Evolutionary conservation across 2,797 vertebrate genomes (phyloP), one percentile per base, ranked within the genome.

Genomic region (Clarias laeviceps): DNA sequence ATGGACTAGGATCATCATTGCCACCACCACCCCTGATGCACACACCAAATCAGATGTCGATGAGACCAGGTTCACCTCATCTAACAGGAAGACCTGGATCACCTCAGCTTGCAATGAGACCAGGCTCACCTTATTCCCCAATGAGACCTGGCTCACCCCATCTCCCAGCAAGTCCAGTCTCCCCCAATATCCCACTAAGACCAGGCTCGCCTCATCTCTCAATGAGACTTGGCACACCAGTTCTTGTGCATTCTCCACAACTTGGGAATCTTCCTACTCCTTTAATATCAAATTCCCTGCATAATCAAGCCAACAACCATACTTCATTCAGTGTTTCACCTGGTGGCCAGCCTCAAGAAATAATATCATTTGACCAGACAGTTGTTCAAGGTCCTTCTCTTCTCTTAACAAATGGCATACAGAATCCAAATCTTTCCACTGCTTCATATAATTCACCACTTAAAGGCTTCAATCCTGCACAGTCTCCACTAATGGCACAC

Each of bases 251-350:
- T 11, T 88, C 93, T 20, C 70, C 91, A 3, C 94, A 93, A 83
- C 94, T 93, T 0, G 94, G 91, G 22, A 76, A 88, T 68, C 91
- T 92, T 17, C 91, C 86, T 79, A 90, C 64, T 85, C 92, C 94
- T 82, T 83, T 95, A 90, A 88, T 94, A 82, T 89, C 93, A 89
- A 93, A 93, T 84, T 86, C 89, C 78, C 86, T 92, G 84, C 92
- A 91, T 89, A 88, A 91, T 68, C 93, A 93, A 27, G 87, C 79
- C 86, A 82, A 90, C 57, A 65, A 91, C 87, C 54, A 91, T 66
- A 72, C 89, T 74, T 89, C 91, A 82, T 89, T 93, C 86, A 92
- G 91, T 79, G 85, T 61, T 57, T 72, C 85, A 69, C 78, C 83
- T 88, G 88, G 82, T 80, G 86, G 85, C 72, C 87, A 82, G 79